Evolutionary conservation across 2,113 vertebrate genomes (phyloP).

Genomic region (Piprites chloris): DNA sequence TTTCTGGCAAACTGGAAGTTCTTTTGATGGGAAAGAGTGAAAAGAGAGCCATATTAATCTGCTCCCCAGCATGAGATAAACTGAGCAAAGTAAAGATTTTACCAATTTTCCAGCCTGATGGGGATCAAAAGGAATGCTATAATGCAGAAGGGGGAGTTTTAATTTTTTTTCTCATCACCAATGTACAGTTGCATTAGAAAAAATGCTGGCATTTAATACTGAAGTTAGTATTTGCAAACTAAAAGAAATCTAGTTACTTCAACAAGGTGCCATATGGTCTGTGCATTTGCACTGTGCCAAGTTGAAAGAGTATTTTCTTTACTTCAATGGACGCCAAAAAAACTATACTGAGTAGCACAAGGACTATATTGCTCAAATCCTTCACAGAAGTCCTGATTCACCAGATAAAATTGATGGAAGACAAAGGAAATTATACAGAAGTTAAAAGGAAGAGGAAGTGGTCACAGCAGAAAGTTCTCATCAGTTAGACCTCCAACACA

Average conservation of each 20-base stretch:
- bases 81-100: neutral
- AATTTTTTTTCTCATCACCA: neutral
- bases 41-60: neutral
- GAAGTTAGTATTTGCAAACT: conserved; percentile 27
- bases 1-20: neutral
- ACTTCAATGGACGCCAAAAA: neutral
- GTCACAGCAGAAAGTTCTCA: neutral
- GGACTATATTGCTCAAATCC: neutral
- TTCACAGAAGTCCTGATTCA: neutral
- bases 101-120: neutral
- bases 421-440: neutral
- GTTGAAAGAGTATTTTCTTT: neutral
- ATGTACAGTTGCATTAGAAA: neutral
- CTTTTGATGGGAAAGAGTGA: neutral
- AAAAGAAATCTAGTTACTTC: conserved; percentile 26
- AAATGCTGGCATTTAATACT: neutral
- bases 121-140: neutral
- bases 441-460: neutral
- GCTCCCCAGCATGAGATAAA: neutral
- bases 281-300: neutral
- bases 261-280: conserved; percentile 11
- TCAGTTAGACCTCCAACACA: neutral
- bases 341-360: neutral
- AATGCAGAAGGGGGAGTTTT: neutral
- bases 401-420: neutral